Evolutionary conservation across 1,140 invertebrate genomes (phyloP).

Genomic region (Heterodera schachtii): DNA sequence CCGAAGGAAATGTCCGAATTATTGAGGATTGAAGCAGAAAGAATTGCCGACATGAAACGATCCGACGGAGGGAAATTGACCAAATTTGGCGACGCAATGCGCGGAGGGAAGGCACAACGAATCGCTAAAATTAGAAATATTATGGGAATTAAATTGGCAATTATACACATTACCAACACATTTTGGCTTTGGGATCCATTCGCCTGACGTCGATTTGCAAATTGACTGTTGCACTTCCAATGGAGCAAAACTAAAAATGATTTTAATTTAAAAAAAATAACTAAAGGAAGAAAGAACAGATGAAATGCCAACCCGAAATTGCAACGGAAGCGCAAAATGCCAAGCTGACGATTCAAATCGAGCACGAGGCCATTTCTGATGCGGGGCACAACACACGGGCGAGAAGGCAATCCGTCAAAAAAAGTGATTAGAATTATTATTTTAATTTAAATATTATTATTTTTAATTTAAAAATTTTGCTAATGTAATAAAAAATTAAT

Average conservation of each 20-base stretch:
- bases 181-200: neutral
- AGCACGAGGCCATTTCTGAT: constrained; percentile 13
- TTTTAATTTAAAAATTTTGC: too few species aligned
- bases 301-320: constrained; percentile 10
- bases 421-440: neutral
- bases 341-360: constrained; percentile 5
- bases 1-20: neutral
- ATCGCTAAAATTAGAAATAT: neutral
- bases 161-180: neutral
- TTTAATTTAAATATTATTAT: neutral
- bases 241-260: neutral
- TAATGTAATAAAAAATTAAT: too few species aligned
- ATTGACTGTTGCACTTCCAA: neutral
- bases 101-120: neutral
- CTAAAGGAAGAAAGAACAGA: neutral
- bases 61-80: neutral
- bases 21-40: neutral
- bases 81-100: neutral
- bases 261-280: neutral
- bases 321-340: constrained; percentile 14
- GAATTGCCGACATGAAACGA: neutral
- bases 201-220: neutral
- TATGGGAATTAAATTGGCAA: too few species aligned
- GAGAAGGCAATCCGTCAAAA: neutral
- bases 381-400: constrained; percentile 7